Base-by-base conservation (phyloP, 2,888 invertebrate genomes). In the Pantelozetes paolii region DNA sequence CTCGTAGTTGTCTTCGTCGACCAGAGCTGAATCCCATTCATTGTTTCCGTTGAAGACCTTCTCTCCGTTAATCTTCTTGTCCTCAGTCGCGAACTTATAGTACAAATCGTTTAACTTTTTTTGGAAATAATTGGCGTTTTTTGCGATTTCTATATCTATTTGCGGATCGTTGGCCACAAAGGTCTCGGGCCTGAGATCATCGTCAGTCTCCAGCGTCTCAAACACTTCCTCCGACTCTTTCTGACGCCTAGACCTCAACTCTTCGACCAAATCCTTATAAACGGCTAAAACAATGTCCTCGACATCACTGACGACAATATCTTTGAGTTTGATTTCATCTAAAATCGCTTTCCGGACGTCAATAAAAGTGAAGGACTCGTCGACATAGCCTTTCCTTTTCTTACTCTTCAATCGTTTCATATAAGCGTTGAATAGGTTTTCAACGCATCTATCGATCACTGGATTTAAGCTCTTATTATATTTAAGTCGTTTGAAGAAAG, bases 321-420 rank as follows among this genome's bases (percentile, higher is more conserved):
- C 11, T 45, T 69, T 69, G 0, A 26, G 26, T 40, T 42, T 20
- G 13, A 69, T 69, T 15, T 36, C 45, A 18, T 69, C 69, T 2
- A 45, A 9, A 45, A 69, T 45, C 3, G 40, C 28, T 69, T 69
- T 69, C 18, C 45, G n/a, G 5, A 69, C 40, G 18, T 69, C 69
- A 15, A 69, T 69, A 26, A 45, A 69, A 26, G 69, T 69, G 26
- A 69, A 69, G 2, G 69, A 45, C 18, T 69, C 69, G 69, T 69
- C 69, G n/a, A 42, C 28, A 69, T 45, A 69, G 5, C 69, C 69
- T 23, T 32, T 67, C 18, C 5, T 42, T 1, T 2, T 45, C 69
- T 28, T 36, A 13, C 11, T 26, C 45, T 69, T 69, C 15, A 69
- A 5, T 42, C 36, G 36, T 15, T 69, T 69, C 40, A 69, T 26